Conservation (phyloP, 2,113 vertebrate genomes). For the Azemiops feae region DNA sequence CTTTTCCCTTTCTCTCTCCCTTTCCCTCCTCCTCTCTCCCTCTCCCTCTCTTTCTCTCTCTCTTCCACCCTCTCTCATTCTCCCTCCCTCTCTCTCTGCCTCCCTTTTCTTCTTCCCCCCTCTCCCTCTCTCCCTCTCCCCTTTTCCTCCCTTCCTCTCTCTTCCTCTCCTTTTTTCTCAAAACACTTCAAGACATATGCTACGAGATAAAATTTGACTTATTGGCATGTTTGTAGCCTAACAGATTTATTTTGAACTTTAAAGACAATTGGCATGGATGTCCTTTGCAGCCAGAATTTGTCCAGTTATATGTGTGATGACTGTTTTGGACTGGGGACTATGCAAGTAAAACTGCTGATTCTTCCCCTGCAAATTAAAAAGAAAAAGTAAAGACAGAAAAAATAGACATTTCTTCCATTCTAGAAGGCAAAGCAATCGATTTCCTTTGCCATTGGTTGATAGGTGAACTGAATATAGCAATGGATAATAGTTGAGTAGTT, state of each 20-base stretch:
- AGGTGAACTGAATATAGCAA: neutral
- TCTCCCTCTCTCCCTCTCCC: neutral
- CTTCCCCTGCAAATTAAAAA: neutral
- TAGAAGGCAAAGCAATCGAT: neutral
- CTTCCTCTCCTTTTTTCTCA: neutral
- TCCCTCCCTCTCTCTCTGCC: neutral
- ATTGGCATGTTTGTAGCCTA: neutral
- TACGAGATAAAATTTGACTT: neutral
- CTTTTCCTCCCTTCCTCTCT: neutral
- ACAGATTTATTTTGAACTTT: neutral
- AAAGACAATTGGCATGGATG: neutral
- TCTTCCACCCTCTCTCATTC: too few species aligned
- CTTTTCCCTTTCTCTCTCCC: too few species aligned
- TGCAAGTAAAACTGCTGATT: neutral
- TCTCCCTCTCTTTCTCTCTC: too few species aligned
- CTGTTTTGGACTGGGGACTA: neutral
- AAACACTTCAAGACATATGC: neutral
- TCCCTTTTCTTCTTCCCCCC: neutral
- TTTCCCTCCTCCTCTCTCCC: neutral
- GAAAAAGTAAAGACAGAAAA: neutral
- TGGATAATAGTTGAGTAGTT: neutral
- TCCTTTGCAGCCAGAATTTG: neutral
- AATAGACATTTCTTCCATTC: neutral
- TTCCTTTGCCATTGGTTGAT: neutral
- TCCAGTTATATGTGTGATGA: neutral